phyloP scores from a whole-genome alignment of 2,888 invertebrate genomes.

The Leptopterna dolabrata region DNA sequence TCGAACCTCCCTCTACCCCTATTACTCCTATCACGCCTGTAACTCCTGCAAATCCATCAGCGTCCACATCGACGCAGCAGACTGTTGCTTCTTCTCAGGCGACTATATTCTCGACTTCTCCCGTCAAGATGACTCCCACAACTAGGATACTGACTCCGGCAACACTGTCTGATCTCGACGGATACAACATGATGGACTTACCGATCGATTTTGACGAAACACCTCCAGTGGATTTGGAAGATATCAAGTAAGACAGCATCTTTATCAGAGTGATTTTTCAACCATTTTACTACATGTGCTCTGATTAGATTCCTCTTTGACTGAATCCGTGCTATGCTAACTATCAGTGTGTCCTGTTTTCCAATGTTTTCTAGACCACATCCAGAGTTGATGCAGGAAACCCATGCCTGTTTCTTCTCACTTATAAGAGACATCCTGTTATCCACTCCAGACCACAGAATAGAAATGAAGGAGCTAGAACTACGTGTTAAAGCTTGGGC shows the following conservation, averaged over 20 bases:
- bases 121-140: slow-evolving; percentile 17
- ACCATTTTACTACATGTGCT: no score
- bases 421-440: slow-evolving; percentile 89
- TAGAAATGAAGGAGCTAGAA: slow-evolving; percentile 81
- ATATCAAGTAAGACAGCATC: slow-evolving; percentile 64
- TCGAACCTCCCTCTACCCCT: neutral
- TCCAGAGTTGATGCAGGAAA: slow-evolving; percentile 79
- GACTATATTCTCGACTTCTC: neutral
- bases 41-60: neutral
- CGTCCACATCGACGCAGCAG: neutral
- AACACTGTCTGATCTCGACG: slow-evolving; percentile 69
- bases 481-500: slow-evolving; percentile 80
- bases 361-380: slow-evolving; percentile 64
- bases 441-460: slow-evolving; percentile 85
- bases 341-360: no score
- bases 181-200: slow-evolving; percentile 81
- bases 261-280: no score
- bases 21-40: slow-evolving; percentile 3
- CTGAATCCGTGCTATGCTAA: no score
- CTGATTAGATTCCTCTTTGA: no score
- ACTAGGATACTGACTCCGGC: slow-evolving; percentile 44
- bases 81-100: neutral
- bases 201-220: slow-evolving; percentile 80
- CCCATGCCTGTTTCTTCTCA: slow-evolving; percentile 87
- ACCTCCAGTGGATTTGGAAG: slow-evolving; percentile 65